A percentile compares a stretch with the other conserved stretches of the same genome.
These are phyloP conservation scores for Drosophila engyochracea DNA, from an alignment of 2,888 invertebrate genomes.

Conservation along the genomic window DNA sequence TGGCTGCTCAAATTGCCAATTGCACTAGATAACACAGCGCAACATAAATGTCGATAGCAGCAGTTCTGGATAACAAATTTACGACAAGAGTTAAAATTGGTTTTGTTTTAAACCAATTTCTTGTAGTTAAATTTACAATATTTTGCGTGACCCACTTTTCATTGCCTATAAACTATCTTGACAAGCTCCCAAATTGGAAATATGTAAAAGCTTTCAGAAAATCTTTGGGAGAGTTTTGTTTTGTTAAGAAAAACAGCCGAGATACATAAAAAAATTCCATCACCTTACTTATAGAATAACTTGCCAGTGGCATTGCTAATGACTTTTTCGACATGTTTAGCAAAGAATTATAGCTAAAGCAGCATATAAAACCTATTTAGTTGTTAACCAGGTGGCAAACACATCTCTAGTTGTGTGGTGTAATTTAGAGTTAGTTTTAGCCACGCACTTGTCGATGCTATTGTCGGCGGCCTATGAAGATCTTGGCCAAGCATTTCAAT, in stretches of 20 bases:
- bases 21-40: slow-evolving; percentile 51
- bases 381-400: slow-evolving; percentile 22
- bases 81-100: not conserved
- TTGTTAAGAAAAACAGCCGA: not conserved
- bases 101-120: not conserved
- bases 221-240: not conserved
- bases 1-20: slow-evolving; percentile 64
- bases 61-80: not conserved
- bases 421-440: slow-evolving; percentile 74
- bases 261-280: not conserved
- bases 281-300: not conserved
- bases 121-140: not conserved
- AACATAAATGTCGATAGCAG: slow-evolving; percentile 10
- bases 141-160: not conserved
- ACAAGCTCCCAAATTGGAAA: not conserved
- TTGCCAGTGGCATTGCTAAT: not conserved
- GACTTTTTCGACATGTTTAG: not conserved
- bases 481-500: slow-evolving; percentile 72
- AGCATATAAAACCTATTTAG: slow-evolving; percentile 4
- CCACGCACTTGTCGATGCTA: slow-evolving; percentile 69
- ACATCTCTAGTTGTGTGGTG: slow-evolving; percentile 46
- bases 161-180: not conserved
- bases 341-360: not conserved
- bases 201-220: not conserved
- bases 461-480: slow-evolving; percentile 70